Percentiles rank a stretch among this genome's conserved stretches.
Conservation (phyloP, 30 jellyfish, hydroid and myxozoan species). For the Hydractinia echinata region DNA sequence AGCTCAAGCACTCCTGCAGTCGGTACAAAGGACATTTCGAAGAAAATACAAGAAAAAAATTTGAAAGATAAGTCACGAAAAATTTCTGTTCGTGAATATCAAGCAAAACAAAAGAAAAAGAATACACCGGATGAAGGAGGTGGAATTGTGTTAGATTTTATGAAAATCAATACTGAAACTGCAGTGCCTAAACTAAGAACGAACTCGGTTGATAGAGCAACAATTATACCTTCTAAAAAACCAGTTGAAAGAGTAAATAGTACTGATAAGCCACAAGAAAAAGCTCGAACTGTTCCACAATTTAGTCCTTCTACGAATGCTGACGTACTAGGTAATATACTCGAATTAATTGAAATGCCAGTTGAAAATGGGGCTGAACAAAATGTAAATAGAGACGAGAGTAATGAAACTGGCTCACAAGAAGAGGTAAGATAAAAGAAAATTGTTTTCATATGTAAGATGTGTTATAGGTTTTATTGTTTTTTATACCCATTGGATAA, state of each 20-base stretch:
- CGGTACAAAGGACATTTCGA: no score
- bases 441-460: no score
- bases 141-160: conserved; percentile 23
- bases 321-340: conserved; percentile 29
- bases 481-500: no score
- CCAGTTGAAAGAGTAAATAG: neutral
- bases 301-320: neutral
- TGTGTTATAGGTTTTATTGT: no score
- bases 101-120: conserved; percentile 11
- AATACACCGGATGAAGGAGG: neutral
- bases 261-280: conserved; percentile 10
- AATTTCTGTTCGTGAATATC: conserved; percentile 18
- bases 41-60: neutral
- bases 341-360: neutral
- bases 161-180: neutral
- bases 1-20: no score
- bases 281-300: neutral
- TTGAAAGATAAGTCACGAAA: conserved; percentile 10
- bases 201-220: conserved; percentile 16
- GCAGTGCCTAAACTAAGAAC: neutral
- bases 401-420: no score
- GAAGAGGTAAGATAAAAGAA: no score
- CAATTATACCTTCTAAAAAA: conserved; percentile 18
- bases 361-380: neutral
- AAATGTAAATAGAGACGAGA: no score